phyloP scores from a whole-genome alignment of 2,888 invertebrate species.

The Thalpophila matura region DNA sequence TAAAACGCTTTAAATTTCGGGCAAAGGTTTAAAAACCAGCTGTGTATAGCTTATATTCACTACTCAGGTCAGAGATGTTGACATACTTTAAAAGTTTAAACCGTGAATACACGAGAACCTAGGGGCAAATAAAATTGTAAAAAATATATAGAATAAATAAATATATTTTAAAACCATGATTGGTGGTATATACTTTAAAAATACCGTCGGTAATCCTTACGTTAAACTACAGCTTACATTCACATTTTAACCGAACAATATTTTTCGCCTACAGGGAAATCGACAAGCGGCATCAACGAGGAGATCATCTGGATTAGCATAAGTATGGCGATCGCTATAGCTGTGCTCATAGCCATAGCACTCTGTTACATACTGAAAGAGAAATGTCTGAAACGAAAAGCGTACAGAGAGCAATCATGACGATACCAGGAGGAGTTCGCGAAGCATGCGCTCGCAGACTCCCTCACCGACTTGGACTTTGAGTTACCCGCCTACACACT shows the following conservation, averaged over 20 bases:
- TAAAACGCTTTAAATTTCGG: too few relatives aligned
- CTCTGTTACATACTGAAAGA: slow-evolving; percentile 95
- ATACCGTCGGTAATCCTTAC: neutral
- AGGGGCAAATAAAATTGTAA: neutral
- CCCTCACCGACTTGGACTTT: slow-evolving; percentile 79
- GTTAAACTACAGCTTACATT: neutral
- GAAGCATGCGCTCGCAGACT: slow-evolving; percentile 85
- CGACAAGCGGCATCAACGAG: slow-evolving; percentile 96
- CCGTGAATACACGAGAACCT: neutral
- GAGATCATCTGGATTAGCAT: slow-evolving; percentile 97
- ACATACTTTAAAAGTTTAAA: neutral
- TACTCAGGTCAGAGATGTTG: too few relatives aligned
- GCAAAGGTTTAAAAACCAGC: too few relatives aligned
- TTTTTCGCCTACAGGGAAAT: slow-evolving; percentile 91
- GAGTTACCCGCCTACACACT: slow-evolving; percentile 84
- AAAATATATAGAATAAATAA: too few relatives aligned
- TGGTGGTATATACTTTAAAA: neutral
- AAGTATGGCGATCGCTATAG: slow-evolving; percentile 96
- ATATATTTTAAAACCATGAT: too few relatives aligned
- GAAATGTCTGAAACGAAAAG: slow-evolving; percentile 94
- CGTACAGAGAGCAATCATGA: slow-evolving; percentile 94
- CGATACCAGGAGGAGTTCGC: slow-evolving; percentile 89
- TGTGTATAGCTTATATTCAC: too few relatives aligned
- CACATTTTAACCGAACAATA: slow-evolving; percentile 3
- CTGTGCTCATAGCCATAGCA: slow-evolving; percentile 95